Conservation (phyloP, 2,888 invertebrate species). For the Prenolepis imparis region DNA sequence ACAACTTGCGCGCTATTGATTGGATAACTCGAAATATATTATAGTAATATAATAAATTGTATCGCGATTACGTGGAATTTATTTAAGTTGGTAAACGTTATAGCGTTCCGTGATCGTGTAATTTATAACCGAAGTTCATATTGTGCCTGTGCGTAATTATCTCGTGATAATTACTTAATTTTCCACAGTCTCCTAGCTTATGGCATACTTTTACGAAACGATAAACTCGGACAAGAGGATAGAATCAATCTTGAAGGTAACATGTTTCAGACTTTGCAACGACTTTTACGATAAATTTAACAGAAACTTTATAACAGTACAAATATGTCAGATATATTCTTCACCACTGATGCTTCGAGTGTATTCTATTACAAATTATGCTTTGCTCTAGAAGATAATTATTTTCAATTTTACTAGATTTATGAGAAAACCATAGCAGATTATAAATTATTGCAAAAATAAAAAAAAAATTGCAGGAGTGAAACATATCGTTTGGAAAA, state of each 20-base stretch:
- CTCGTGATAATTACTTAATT: constrained; percentile 52
- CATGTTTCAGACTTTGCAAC: constrained; percentile 52
- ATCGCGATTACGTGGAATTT: constrained; percentile 42
- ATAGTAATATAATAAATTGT: constrained; percentile 36
- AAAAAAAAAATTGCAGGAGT: background rate
- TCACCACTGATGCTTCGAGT: constrained; percentile 51
- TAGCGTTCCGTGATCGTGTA: constrained; percentile 34
- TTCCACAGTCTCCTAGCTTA: constrained; percentile 54
- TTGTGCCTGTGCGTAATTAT: constrained; percentile 52
- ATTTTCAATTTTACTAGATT: constrained; percentile 5
- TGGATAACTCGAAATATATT: background rate
- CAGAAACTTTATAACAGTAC: constrained; percentile 65
- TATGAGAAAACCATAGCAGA: background rate
- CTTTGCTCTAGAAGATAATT: constrained; percentile 67
- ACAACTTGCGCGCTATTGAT: constrained; percentile 1
- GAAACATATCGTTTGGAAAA: constrained; percentile 18
- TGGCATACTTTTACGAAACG: constrained; percentile 42
- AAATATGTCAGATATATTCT: constrained; percentile 39
- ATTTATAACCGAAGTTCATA: constrained; percentile 57
- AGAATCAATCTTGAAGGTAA: constrained; percentile 48
- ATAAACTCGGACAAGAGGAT: constrained; percentile 43
- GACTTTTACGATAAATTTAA: constrained; percentile 71
- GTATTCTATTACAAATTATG: constrained; percentile 46
- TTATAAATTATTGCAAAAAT: background rate
- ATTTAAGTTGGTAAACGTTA: constrained; percentile 35